Evolutionary conservation across 2,888 invertebrate genomes (phyloP), one percentile per base, ranked within the genome.

Genomic region (Atherix ibis): DNA sequence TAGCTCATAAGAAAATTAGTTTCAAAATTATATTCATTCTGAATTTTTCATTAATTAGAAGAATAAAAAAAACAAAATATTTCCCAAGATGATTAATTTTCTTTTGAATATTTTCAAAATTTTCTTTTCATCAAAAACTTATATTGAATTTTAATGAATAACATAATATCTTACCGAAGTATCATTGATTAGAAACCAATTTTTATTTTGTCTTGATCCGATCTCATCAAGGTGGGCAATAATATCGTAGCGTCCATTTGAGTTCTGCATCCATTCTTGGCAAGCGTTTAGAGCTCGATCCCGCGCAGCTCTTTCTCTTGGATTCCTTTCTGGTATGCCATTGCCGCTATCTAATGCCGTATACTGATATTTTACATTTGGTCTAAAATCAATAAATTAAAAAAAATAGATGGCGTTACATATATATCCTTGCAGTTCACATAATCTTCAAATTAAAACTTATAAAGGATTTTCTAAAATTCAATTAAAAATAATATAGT

Each of bases 121-220:
- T 32, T 30, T 18, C 9, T 32, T 15, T 28, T 18, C 16, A 32
- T 9, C 16, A 18, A 22, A 22, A 16, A 27, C 6, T 12, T 12
- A 32, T 9, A 4, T 27, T 25, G 28, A 36, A 19, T 22, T 15
- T 14, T 28, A 31, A 40, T n/a, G n/a, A n/a, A n/a, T n/a, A n/a
- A n/a, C n/a, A n/a, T n/a, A n/a, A n/a, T n/a, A n/a, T 51, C 52
- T 46, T 43, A 75, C 76, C 59, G 77, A 74, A 46, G 74, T 76
- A 58, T 91, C 89, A 50, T 76, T 76, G 39, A 91, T 80, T 17
- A 82, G 73, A 57, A 89, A 91, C 91, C 91, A 92, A 56, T 87
- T 77, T 57, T 89, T 89, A 58, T 81, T 81, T 34, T 78, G 67
- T 35, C 91, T 70, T 26, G 81, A 83, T 8, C 89, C 91, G 42